phyloP scores from a whole-genome alignment of 2,797 vertebrate species.

The Anabas testudineus region DNA sequence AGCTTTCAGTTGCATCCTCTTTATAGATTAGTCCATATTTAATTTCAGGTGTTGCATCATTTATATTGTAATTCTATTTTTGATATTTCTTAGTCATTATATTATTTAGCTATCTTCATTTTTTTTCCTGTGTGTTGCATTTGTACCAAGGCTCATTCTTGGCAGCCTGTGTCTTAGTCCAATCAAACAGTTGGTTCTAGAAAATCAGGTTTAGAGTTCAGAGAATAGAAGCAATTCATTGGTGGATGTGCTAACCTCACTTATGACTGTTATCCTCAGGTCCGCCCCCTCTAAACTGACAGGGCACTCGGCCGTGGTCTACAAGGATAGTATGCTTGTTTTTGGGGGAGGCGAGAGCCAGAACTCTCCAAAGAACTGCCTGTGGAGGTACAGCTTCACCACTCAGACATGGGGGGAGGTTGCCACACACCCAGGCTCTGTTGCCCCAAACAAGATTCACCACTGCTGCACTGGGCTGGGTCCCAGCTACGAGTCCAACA shows the following conservation, averaged over 20 bases:
- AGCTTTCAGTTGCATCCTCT: too few relatives aligned
- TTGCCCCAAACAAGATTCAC: conserved; percentile 83
- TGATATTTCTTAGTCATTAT: too few relatives aligned
- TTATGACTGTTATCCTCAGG: conserved; percentile 68
- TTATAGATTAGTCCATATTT: too few relatives aligned
- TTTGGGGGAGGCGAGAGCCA: conserved; percentile 87
- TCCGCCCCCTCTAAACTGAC: conserved; percentile 87
- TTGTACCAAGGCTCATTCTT: too few relatives aligned
- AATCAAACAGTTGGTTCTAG: too few relatives aligned
- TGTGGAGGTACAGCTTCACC: conserved; percentile 88
- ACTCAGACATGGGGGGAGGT: conserved; percentile 84
- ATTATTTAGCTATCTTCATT: too few relatives aligned
- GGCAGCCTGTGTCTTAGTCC: too few relatives aligned
- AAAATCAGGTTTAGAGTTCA: too few relatives aligned
- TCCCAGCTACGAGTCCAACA: conserved; percentile 70
- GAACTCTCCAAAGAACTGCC: conserved; percentile 68
- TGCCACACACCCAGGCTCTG: conserved; percentile 56
- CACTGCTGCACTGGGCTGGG: conserved; percentile 87
- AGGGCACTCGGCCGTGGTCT: conserved; percentile 86
- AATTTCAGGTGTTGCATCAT: too few relatives aligned
- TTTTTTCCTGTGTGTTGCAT: too few relatives aligned
- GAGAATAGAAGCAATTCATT: too few relatives aligned
- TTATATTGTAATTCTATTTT: too few relatives aligned
- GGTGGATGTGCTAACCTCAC: neutral
- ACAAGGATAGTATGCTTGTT: conserved; percentile 87